Base-by-base conservation (phyloP, 1,140 invertebrate species). In the Drosophila fuyamai region DNA sequence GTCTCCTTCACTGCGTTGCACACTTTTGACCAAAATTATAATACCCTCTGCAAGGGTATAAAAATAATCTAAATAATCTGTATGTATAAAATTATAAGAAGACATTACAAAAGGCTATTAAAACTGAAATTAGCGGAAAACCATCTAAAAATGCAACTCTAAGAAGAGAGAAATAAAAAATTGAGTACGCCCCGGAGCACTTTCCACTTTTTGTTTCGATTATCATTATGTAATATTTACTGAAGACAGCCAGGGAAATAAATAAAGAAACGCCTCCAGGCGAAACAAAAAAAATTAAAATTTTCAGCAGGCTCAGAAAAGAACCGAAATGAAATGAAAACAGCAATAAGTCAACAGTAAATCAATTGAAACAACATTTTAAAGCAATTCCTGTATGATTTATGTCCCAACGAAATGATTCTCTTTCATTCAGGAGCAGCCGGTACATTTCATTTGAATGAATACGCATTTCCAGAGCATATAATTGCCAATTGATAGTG, bases 291-390 rank as follows among this genome's bases (percentile, higher is more conserved):
- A 74, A 35, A 67, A 81, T 66, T 32, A 32, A 51, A 48, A 67
- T 61, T 66, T 46, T 7, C 8, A 36, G 10, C 16, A 41, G 50
- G 32, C 44, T 47, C 40, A 29, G 35, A 32, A 51, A 57, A 27
- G 51, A n/a, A 46, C 38, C 18, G 18, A 72, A 73, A 53, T 40
- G 9, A 83, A 65, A 73, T 48, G 38, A 81, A 81, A 74, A 81
- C 58, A 62, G 59, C 53, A 81, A 73, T 67, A 59, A 78, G 74
- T 78, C 73, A 81, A 77, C 67, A 85, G 58, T 78, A 77, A 81
- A 81, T 81, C 82, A 86, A 60, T 81, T 81, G 48, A 59, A 60
- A 32, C 54, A 80, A 65, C 57, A 65, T 55, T 63, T 56, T 55
- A 58, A 60, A 51, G 48, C 43, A 55, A 60, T 50, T 43, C 47